Conservation (phyloP, 2,888 invertebrate genomes). For the Brachyopa scutellaris region DNA sequence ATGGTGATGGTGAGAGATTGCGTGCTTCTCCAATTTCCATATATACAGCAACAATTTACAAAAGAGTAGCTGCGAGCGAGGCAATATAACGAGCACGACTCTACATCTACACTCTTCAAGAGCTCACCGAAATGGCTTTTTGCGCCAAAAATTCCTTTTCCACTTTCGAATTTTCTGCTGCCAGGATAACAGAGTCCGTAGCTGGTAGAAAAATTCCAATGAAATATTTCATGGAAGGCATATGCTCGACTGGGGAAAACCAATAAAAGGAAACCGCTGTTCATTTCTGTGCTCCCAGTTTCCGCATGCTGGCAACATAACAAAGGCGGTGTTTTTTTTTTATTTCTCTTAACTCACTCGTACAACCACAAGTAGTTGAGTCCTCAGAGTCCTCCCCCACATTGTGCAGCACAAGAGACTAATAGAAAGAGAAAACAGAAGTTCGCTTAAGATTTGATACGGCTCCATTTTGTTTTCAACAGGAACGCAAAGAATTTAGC, state of each 20-base stretch:
- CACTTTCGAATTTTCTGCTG: conserved; percentile 68
- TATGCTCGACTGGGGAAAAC: no score
- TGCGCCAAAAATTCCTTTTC: conserved; percentile 65
- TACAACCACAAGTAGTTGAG: background rate
- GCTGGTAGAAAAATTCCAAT: conserved; percentile 45
- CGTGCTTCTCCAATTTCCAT: conserved; percentile 41
- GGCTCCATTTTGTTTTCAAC: conserved; percentile 9
- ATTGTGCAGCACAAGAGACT: background rate
- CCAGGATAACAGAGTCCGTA: conserved; percentile 54
- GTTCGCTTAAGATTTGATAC: conserved; percentile 4
- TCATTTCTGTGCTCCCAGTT: conserved; percentile 32
- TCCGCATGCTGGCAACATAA: conserved; percentile 37
- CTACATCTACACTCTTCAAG: background rate
- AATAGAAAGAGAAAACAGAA: background rate
- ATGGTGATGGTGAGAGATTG: conserved; percentile 39
- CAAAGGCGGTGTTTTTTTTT: conserved; percentile 32
- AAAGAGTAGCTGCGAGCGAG: background rate
- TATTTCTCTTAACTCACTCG: conserved; percentile 17
- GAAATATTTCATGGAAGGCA: conserved; percentile 1
- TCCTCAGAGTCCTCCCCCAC: background rate
- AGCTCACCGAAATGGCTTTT: no score
- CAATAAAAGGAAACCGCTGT: no score
- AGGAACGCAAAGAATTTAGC: conserved; percentile 20
- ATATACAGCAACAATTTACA: conserved; percentile 23
- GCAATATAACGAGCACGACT: background rate